Percentiles rank a stretch among this genome's conserved stretches.
Evolutionary conservation across 2,113 vertebrate genomes (phyloP).

Genomic region (Sterrhoptilus dennistouni): DNA sequence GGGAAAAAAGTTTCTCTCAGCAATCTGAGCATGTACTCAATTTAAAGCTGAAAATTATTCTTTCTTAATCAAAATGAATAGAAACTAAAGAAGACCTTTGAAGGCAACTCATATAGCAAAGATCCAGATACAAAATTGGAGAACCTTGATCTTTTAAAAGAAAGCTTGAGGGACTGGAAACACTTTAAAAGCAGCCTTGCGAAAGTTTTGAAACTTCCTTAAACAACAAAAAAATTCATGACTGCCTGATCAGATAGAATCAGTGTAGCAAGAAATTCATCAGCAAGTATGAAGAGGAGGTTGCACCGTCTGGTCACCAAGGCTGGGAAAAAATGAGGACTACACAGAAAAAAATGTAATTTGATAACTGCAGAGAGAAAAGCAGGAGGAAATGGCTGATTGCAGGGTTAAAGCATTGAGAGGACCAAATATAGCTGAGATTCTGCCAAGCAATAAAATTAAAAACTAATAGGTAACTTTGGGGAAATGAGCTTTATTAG

Average conservation of each 20-base stretch:
- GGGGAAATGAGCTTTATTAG: neutral
- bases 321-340: neutral
- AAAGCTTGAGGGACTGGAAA: neutral
- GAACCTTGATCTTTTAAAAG: neutral
- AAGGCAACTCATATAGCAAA: neutral
- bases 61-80: neutral
- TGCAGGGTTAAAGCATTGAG: neutral
- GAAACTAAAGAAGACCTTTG: neutral
- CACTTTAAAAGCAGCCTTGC: neutral
- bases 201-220: neutral
- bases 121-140: neutral
- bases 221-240: neutral
- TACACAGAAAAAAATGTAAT: neutral
- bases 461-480: neutral
- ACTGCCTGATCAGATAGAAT: neutral
- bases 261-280: neutral
- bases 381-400: neutral
- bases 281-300: neutral
- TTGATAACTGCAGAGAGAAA: neutral
- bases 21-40: neutral
- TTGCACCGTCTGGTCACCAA: neutral
- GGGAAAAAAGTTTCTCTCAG: neutral
- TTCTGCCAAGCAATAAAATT: neutral
- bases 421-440: neutral
- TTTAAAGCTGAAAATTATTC: neutral